A percentile compares a stretch with the other conserved stretches of the same genome.
These are phyloP conservation scores for Pecten maximus DNA, from an alignment of 2,888 invertebrate genomes.

Conservation along the genomic window DNA sequence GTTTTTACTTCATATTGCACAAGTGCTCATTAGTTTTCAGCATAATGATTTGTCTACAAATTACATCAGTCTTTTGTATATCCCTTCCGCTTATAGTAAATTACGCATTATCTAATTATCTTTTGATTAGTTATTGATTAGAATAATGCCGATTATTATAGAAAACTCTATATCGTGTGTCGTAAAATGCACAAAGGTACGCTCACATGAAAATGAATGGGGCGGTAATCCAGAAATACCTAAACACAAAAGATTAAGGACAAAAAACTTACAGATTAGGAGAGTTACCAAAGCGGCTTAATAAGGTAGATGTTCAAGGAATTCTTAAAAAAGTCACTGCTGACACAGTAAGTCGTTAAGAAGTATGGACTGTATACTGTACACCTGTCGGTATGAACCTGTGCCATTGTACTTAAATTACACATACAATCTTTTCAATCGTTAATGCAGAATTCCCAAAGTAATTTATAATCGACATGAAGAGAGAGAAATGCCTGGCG, in stretches of 20 bases:
- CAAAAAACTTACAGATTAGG: not conserved
- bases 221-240: not conserved
- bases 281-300: not conserved
- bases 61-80: not conserved
- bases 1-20: not conserved
- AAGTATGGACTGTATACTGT: not conserved
- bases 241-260: not conserved
- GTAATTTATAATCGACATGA: not conserved
- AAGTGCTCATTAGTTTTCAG: not conserved
- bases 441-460: not conserved
- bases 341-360: not conserved
- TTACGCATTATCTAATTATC: not conserved
- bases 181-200: not conserved
- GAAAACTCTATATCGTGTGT: not conserved
- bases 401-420: not conserved
- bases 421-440: not conserved
- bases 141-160: not conserved
- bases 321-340: not conserved
- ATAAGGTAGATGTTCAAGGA: not conserved
- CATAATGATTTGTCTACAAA: not conserved
- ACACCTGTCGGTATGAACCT: not conserved
- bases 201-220: not conserved
- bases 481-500: not conserved
- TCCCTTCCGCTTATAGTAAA: not conserved
- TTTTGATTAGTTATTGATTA: not conserved